A percentile compares a stretch with the other conserved stretches of the same genome.
phyloP scores from a whole-genome alignment of 2,113 vertebrate species.

The Hydrochoerus hydrochaeris region DNA sequence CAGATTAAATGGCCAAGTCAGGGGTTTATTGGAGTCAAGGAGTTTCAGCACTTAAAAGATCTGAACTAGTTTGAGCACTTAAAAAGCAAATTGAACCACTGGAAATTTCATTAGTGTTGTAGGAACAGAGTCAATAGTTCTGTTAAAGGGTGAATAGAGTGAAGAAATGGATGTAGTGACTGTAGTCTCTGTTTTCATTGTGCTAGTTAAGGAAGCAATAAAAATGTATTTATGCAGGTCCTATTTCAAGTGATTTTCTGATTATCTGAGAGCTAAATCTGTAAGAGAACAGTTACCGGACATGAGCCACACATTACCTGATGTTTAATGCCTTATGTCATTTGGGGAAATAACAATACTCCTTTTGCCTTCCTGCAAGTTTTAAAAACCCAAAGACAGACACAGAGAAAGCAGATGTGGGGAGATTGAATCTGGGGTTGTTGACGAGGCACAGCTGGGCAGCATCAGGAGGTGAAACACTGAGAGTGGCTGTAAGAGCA shows the following conservation, averaged over 20 bases:
- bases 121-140: not conserved
- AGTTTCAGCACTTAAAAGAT: constrained; percentile 13
- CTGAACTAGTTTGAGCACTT: not conserved
- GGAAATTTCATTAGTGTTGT: constrained; percentile 6
- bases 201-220: not conserved
- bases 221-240: not conserved
- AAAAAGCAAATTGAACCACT: not conserved
- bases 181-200: not conserved
- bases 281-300: not conserved
- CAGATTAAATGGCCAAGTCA: not conserved
- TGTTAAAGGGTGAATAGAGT: not conserved
- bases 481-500: not conserved
- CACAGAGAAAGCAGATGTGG: constrained; percentile 14
- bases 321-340: not conserved
- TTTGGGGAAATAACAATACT: not conserved
- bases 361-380: not conserved
- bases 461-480: not conserved
- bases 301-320: not conserved
- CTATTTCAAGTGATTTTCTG: not conserved
- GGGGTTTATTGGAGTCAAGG: not conserved
- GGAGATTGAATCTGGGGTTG: not conserved
- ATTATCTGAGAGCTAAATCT: not conserved
- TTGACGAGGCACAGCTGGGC: not conserved
- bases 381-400: not conserved
- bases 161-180: not conserved